Evolutionary conservation across 2,888 invertebrate species (phyloP).

Genomic region (Thymelicus acteon): DNA sequence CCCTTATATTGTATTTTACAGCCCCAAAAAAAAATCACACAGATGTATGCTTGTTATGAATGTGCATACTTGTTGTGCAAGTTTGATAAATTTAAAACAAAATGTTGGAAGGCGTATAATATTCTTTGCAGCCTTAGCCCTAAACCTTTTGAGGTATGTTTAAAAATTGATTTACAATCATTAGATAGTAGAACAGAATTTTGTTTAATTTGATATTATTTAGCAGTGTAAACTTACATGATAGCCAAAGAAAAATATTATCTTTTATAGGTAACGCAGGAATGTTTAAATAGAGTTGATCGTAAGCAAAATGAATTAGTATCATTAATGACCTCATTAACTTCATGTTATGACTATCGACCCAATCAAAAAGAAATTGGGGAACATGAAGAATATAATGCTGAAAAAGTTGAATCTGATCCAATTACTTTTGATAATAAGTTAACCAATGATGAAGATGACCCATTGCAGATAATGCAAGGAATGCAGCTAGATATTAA

Average conservation of each 20-base stretch:
- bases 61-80: constrained; percentile 44
- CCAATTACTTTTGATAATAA: neutral
- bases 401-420: neutral
- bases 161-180: too few relatives aligned
- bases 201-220: neutral
- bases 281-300: constrained; percentile 39
- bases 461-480: constrained; percentile 1
- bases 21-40: neutral
- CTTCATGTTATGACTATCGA: neutral
- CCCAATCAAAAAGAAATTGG: neutral
- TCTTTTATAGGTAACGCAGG: constrained; percentile 18
- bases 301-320: constrained; percentile 46
- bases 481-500: neutral
- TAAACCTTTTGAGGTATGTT: constrained; percentile 4
- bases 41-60: constrained; percentile 31
- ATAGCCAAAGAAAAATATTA: neutral
- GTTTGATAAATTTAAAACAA: constrained; percentile 48
- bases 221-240: neutral
- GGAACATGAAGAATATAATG: neutral
- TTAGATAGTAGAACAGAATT: too few relatives aligned
- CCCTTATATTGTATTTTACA: neutral
- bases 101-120: constrained; percentile 14
- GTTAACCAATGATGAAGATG: neutral
- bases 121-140: neutral
- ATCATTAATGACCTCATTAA: constrained; percentile 39